Evolutionary conservation across 2,888 invertebrate species (phyloP), one percentile per base, ranked within the genome.

Genomic region (Stegophylla sp.): DNA sequence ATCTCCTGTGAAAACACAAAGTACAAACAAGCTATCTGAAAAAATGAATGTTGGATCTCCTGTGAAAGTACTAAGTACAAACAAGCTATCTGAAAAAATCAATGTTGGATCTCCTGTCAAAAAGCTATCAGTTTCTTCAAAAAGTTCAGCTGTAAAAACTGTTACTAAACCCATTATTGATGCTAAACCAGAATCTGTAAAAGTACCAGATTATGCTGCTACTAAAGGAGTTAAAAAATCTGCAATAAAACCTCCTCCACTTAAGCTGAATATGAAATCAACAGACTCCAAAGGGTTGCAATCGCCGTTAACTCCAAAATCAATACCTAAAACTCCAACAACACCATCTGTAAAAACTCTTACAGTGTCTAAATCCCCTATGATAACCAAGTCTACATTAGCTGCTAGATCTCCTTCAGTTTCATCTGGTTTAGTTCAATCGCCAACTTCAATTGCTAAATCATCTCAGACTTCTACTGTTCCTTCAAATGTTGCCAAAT

Each of bases 221-320:
- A 17, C 17, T 0, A 76, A 66, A 56, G 76, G 20, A 28, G 13
- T 23, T 17, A 71, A 2, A 48, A 79, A 63, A 61, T 23, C 71
- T 41, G 41, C n/a, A 17, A 66, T n/a, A 26, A 79, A 59, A 41
- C 79, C 79, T 9, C 79, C 79, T 51, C 79, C 79, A 41, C 69
- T 79, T 48, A 71, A 64, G 9, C 28, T 75, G 9, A 64, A 53
- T 56, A 71, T 41, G 1, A 79, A 79, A 63, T 3, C 26, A 61
- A 61, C n/a, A 0, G 71, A 71, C 23, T 3, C 61, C 10, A 79
- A 79, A 61, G 71, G 17, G 48, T 23, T 77, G 45, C n/a, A 34
- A 71, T 79, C 71, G 5, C 79, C 64, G 12, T 9, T 9, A 41
- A 64, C 64, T 75, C 20, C 63, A 3, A 75, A 75, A 56, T 41